Percentiles rank a stretch among this genome's conserved stretches.
phyloP scores from a whole-genome alignment of 2,888 invertebrate genomes.

The Tiliacea aurago region DNA sequence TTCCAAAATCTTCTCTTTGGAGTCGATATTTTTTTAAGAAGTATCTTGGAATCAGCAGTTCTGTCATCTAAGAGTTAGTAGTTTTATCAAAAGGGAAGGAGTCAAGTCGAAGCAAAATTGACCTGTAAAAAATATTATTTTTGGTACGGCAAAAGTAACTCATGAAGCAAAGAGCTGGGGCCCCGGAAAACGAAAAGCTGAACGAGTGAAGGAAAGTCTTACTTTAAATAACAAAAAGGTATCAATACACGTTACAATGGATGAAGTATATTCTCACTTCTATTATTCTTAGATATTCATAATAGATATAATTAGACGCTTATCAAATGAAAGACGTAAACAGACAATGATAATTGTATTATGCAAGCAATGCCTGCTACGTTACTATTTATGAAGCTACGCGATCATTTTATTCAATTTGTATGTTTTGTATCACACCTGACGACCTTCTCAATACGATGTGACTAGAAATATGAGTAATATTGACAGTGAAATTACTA shows the following conservation, averaged over 20 bases:
- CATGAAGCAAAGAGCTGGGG: background rate
- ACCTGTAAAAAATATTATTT: too few relatives aligned
- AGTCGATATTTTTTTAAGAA: too few relatives aligned
- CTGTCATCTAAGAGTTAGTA: too few relatives aligned
- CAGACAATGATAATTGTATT: constrained; percentile 14
- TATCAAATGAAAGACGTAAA: constrained; percentile 22
- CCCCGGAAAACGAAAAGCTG: background rate
- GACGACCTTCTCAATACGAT: background rate
- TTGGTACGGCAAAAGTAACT: background rate
- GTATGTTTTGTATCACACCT: constrained; percentile 23
- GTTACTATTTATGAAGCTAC: constrained; percentile 22
- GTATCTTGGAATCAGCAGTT: too few relatives aligned
- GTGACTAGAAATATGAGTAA: constrained; percentile 28
- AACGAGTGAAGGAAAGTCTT: background rate
- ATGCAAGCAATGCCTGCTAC: constrained; percentile 26
- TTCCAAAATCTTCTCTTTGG: too few relatives aligned
- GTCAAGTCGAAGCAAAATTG: background rate
- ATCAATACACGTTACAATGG: background rate
- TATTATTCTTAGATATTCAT: background rate
- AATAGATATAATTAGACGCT: constrained; percentile 28
- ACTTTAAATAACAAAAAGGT: background rate
- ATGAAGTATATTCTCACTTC: background rate
- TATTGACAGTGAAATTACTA: constrained; percentile 18
- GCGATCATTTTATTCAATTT: constrained; percentile 42
- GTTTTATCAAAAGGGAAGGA: background rate